A percentile compares a stretch with the other conserved stretches of the same genome.
These are phyloP conservation scores for Leptinotarsa lineolata DNA, from an alignment of 1,140 invertebrate species.

Conservation along the genomic window DNA sequence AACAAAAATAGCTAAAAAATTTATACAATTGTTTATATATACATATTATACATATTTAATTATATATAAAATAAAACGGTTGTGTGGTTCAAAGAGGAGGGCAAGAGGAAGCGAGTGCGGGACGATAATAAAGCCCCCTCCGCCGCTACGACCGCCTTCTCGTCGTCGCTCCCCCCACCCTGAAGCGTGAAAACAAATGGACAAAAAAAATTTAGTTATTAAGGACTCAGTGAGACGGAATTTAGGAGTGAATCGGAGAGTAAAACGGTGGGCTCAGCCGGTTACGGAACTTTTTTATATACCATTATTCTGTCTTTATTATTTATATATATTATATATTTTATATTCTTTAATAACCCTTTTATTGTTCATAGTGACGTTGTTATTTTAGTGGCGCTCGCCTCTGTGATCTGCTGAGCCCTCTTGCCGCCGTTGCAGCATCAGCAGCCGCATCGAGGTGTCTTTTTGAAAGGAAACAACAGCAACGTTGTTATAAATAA, in stretches of 20 bases:
- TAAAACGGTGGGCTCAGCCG: conserved; percentile 15
- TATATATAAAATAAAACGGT: conserved; percentile 1
- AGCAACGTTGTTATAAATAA: conserved; percentile 11
- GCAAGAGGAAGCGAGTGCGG: not conserved
- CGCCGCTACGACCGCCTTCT: too few relatives aligned
- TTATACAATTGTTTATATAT: conserved; percentile 19
- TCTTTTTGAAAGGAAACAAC: not conserved
- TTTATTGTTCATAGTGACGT: conserved; percentile 19
- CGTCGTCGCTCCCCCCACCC: too few relatives aligned
- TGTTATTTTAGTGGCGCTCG: conserved; percentile 1
- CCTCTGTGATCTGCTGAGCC: conserved; percentile 9
- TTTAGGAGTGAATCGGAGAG: not conserved
- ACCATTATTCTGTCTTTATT: conserved; percentile 2
- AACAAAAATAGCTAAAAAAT: conserved; percentile 4
- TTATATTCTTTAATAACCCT: conserved; percentile 14
- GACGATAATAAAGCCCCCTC: not conserved
- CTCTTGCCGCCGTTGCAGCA: not conserved
- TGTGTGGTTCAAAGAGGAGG: conserved; percentile 3
- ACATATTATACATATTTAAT: conserved; percentile 13
- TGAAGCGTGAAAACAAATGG: too few relatives aligned
- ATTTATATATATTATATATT: conserved; percentile 19
- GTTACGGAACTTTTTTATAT: conserved; percentile 8
- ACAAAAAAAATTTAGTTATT: too few relatives aligned
- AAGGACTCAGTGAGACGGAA: too few relatives aligned
- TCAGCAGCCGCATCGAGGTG: not conserved